A percentile compares a stretch with the other conserved stretches of the same genome.
Conservation (phyloP, 2,797 vertebrate genomes). For the Acrocephalus scirpaceus region DNA sequence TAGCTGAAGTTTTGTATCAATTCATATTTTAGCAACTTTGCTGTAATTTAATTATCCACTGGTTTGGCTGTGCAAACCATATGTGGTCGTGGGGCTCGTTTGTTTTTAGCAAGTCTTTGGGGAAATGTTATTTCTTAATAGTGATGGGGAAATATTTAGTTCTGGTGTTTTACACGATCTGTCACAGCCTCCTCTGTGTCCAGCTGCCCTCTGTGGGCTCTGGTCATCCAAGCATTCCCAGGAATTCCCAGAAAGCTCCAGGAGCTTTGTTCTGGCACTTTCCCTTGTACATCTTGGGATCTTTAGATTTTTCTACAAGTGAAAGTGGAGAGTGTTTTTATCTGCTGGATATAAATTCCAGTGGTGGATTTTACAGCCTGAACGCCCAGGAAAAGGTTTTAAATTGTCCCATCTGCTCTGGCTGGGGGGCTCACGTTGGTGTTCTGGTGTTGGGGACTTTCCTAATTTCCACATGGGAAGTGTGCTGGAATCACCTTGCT, state of each 20-base stretch:
- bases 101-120: background rate
- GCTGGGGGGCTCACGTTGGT: background rate
- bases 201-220: background rate
- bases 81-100: background rate
- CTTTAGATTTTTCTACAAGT: background rate
- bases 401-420: background rate
- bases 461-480: background rate
- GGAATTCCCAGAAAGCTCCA: no score
- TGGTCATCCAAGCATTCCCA: background rate
- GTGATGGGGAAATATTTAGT: background rate
- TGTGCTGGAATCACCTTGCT: background rate
- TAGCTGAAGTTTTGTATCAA: constrained; percentile 86
- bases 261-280: accelerated
- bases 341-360: background rate
- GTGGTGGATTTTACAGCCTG: background rate
- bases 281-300: background rate
- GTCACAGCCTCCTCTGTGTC: background rate
- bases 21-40: constrained; percentile 88
- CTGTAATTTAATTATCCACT: constrained; percentile 87
- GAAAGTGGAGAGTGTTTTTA: background rate
- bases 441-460: no score
- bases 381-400: background rate
- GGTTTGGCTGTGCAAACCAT: constrained; percentile 67
- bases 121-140: background rate
- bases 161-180: background rate